Evolutionary conservation across 2,888 invertebrate genomes (phyloP).

Genomic region (Bellardia bayeri): DNA sequence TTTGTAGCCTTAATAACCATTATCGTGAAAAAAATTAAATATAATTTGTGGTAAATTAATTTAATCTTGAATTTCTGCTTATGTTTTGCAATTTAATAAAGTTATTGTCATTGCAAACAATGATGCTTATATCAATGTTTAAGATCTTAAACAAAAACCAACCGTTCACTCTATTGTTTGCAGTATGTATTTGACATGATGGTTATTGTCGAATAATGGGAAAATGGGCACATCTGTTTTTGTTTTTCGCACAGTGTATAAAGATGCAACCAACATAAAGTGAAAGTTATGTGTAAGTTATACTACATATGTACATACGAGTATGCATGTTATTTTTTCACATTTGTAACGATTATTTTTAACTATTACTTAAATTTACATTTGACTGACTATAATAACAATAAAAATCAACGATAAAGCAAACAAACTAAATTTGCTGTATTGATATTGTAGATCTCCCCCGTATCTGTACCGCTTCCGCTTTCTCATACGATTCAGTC

Average conservation of each 20-base stretch:
- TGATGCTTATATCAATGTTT: slow-evolving; percentile 9
- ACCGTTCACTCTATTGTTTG: not conserved
- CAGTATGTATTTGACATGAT: slow-evolving; percentile 18
- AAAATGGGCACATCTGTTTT: slow-evolving; percentile 1
- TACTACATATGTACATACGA: not conserved
- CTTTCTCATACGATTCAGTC: slow-evolving; percentile 6
- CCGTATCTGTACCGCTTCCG: not conserved
- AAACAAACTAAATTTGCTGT: slow-evolving; percentile 22
- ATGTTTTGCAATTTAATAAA: slow-evolving; percentile 15
- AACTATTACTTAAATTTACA: slow-evolving; percentile 39
- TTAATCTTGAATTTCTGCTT: slow-evolving; percentile 19
- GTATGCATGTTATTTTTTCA: not conserved
- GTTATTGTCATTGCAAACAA: slow-evolving; percentile 35
- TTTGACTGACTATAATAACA: slow-evolving; percentile 42
- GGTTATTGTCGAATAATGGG: slow-evolving; percentile 7
- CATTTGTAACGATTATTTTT: slow-evolving; percentile 28
- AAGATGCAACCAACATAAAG: slow-evolving; percentile 27
- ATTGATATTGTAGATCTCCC: not conserved
- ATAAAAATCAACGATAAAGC: slow-evolving; percentile 28
- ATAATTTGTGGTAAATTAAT: slow-evolving; percentile 12
- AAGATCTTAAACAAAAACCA: slow-evolving; percentile 38
- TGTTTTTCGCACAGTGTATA: not conserved
- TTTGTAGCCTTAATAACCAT: not conserved
- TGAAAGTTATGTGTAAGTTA: no score
- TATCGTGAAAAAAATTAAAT: not conserved